Conservation (phyloP, 2,888 invertebrate genomes). For the Macrosiphum euphorbiae region DNA sequence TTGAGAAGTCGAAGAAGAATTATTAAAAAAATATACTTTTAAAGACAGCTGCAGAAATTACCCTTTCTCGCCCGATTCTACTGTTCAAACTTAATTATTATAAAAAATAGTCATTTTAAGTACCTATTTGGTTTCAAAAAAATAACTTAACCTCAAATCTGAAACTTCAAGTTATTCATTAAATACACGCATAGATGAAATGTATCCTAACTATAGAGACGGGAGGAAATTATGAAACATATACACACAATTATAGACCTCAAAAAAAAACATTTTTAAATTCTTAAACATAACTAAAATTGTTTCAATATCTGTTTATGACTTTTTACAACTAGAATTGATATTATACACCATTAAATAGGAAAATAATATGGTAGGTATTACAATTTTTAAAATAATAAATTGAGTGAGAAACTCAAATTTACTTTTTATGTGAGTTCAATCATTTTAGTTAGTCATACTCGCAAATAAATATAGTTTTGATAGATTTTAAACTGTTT, state of each 20-base stretch:
- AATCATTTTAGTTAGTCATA: not conserved
- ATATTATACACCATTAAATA: not conserved
- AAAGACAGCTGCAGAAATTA: not conserved
- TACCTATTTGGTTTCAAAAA: not conserved
- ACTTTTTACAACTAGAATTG: not conserved
- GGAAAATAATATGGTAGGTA: not conserved
- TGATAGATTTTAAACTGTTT: not conserved
- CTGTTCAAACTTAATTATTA: not conserved
- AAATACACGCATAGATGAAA: not conserved
- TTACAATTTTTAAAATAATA: not conserved
- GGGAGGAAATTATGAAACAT: not conserved
- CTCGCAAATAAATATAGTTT: not conserved
- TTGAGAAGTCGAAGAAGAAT: not conserved
- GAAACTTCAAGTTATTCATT: not conserved
- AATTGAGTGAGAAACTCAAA: not conserved
- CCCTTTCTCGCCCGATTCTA: not conserved
- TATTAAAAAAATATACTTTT: not conserved
- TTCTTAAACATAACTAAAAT: not conserved
- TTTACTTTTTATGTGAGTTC: not conserved
- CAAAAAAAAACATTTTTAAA: not conserved
- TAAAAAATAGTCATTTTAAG: not conserved
- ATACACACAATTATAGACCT: not conserved
- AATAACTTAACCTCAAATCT: not conserved
- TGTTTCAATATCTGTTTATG: not conserved
- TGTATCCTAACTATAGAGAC: not conserved